phyloP scores from a whole-genome alignment of 2,888 invertebrate genomes.

The Ormyrus pomaceus region DNA sequence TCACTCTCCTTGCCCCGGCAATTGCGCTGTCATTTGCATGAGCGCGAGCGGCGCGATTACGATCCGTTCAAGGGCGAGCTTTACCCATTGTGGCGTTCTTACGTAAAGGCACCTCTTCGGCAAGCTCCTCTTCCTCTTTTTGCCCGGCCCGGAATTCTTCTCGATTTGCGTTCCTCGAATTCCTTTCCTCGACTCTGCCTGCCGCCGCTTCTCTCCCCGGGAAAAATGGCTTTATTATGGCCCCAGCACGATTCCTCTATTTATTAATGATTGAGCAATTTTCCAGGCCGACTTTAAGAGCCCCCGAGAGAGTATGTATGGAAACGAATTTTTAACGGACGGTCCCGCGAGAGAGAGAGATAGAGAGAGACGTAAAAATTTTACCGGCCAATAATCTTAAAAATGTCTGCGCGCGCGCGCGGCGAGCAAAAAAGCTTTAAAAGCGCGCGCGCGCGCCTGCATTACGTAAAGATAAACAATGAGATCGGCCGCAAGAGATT shows the following conservation, averaged over 20 bases:
- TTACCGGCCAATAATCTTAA: conserved; percentile 24
- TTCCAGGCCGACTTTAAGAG: not conserved
- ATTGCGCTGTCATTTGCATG: conserved; percentile 17
- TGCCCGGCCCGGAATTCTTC: conserved; percentile 17
- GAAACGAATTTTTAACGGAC: not conserved
- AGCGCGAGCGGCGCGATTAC: conserved; percentile 11
- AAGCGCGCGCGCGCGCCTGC: not conserved
- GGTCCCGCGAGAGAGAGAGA: not conserved
- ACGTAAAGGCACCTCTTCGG: conserved; percentile 3
- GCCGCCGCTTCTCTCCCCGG: too few relatives aligned
- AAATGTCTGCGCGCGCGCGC: not conserved
- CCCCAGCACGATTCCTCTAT: too few relatives aligned
- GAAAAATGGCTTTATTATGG: not conserved
- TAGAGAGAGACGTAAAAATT: conserved; percentile 15
- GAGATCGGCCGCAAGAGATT: not conserved
- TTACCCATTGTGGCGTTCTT: not conserved
- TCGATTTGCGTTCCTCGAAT: conserved; percentile 28
- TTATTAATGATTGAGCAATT: conserved; percentile 10
- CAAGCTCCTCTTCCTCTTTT: not conserved
- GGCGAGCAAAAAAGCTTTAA: too few relatives aligned
- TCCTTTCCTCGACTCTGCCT: not conserved
- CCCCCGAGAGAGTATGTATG: too few relatives aligned
- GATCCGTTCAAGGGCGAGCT: conserved; percentile 45
- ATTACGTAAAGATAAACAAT: conserved; percentile 37
- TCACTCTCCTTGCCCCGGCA: conserved; percentile 18